phyloP scores from a whole-genome alignment of 92 coral and sea anemone species.

The Paragorgia papillata region DNA sequence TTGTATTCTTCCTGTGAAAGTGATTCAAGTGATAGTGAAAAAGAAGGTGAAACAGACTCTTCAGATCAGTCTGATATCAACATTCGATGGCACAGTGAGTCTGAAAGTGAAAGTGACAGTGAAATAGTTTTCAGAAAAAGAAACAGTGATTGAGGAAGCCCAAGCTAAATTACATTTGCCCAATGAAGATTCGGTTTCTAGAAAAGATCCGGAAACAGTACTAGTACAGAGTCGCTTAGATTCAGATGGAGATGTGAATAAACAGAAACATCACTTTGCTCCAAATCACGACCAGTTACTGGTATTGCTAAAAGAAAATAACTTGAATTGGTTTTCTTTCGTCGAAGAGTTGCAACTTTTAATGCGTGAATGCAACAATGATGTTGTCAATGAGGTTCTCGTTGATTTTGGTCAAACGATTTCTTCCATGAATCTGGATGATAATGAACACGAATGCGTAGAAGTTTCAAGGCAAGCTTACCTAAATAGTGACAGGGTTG shows the following conservation, averaged over 20 bases:
- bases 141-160: background rate
- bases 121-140: background rate
- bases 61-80: background rate
- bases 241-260: no score
- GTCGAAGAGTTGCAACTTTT: conserved; percentile 61
- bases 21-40: conserved; percentile 47
- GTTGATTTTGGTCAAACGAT: conserved; percentile 39
- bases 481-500: no score
- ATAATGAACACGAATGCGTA: conserved; percentile 30
- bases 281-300: conserved; percentile 3
- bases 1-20: conserved; percentile 39
- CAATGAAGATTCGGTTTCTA: no score
- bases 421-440: conserved; percentile 35
- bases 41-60: conserved; percentile 6
- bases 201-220: no score
- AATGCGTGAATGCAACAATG: conserved; percentile 52
- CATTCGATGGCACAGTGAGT: no score
- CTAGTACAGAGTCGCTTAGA: no score
- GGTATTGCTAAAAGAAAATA: conserved; percentile 18
- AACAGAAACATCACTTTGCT: background rate
- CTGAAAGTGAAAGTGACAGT: conserved; percentile 4
- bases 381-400: conserved; percentile 48
- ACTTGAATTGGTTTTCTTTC: conserved; percentile 63
- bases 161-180: no score
- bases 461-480: conserved; percentile 48